phyloP scores from a whole-genome alignment of 2,797 vertebrate genomes.

The Knipowitschia caucasica region DNA sequence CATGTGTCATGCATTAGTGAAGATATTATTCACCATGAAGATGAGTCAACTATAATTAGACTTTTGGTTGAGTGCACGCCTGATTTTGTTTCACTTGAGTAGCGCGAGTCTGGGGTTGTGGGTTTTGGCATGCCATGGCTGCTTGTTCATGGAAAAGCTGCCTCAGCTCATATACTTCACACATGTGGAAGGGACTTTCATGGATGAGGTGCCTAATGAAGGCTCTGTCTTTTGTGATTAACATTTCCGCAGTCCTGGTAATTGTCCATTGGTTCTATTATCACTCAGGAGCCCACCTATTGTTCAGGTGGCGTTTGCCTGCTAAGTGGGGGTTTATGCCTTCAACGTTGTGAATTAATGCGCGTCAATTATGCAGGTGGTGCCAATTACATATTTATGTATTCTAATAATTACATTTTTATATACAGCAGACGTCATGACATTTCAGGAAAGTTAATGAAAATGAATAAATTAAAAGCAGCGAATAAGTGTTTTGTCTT shows the following conservation, averaged over 20 bases:
- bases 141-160: slow-evolving; percentile 19
- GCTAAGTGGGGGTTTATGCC: slow-evolving; percentile 71
- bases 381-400: slow-evolving; percentile 76
- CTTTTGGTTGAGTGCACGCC: slow-evolving; percentile 35
- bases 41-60: slow-evolving; percentile 59
- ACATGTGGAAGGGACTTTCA: slow-evolving; percentile 56
- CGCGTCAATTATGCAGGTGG: slow-evolving; percentile 76
- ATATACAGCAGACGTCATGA: slow-evolving; percentile 75
- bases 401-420: slow-evolving; percentile 79
- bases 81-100: slow-evolving; percentile 48
- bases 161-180: slow-evolving; percentile 36
- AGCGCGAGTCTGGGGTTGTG: slow-evolving; percentile 60
- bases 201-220: slow-evolving; percentile 59
- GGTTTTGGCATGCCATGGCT: slow-evolving; percentile 22
- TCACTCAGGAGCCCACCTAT: slow-evolving; percentile 63
- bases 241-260: slow-evolving; percentile 56
- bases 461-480: slow-evolving; percentile 63
- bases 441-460: slow-evolving; percentile 73
- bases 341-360: slow-evolving; percentile 67
- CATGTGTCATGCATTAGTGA: slow-evolving; percentile 63
- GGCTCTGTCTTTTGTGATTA: slow-evolving; percentile 63
- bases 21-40: slow-evolving; percentile 67
- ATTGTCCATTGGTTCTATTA: slow-evolving; percentile 60
- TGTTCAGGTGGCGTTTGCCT: slow-evolving; percentile 60
- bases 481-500: slow-evolving; percentile 16